Percentiles rank a stretch among this genome's conserved stretches.
Evolutionary conservation across 92 coral and sea anemone genomes (phyloP).

Genomic region (Epizoanthus scotinus): DNA sequence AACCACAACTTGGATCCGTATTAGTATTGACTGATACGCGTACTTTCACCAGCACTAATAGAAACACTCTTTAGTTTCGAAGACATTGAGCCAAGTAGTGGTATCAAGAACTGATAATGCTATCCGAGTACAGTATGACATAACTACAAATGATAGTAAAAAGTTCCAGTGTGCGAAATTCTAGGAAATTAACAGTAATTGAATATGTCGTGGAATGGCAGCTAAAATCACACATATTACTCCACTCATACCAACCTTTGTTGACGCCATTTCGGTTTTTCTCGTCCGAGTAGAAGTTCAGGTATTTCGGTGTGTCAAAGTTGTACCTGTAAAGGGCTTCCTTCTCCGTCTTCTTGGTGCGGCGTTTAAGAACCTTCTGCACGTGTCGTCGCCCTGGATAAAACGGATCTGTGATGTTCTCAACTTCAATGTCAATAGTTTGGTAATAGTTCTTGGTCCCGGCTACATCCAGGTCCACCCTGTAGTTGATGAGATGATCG

Average conservation of each 20-base stretch:
- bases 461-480: conserved; percentile 73
- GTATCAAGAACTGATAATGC: too few species aligned
- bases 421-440: conserved; percentile 53
- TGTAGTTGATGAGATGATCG: conserved; percentile 77
- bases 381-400: conserved; percentile 35
- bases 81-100: too few species aligned
- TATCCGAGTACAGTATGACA: too few species aligned
- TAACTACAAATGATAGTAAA: too few species aligned
- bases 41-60: too few species aligned
- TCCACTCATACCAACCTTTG: conserved; percentile 46
- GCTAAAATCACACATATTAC: background rate
- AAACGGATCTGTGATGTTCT: conserved; percentile 55
- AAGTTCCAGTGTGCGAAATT: too few species aligned
- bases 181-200: too few species aligned
- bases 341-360: conserved; percentile 52
- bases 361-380: conserved; percentile 53
- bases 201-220: background rate
- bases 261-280: conserved; percentile 61
- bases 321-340: conserved; percentile 66
- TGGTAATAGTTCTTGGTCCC: conserved; percentile 68
- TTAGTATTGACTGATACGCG: too few species aligned
- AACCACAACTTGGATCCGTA: too few species aligned
- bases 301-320: conserved; percentile 68
- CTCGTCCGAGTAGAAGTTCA: conserved; percentile 59
- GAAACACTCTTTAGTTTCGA: too few species aligned